These are phyloP conservation scores for Sarcophaga rosellei DNA, from an alignment of 2,888 invertebrate genomes.

Conservation along the genomic window DNA sequence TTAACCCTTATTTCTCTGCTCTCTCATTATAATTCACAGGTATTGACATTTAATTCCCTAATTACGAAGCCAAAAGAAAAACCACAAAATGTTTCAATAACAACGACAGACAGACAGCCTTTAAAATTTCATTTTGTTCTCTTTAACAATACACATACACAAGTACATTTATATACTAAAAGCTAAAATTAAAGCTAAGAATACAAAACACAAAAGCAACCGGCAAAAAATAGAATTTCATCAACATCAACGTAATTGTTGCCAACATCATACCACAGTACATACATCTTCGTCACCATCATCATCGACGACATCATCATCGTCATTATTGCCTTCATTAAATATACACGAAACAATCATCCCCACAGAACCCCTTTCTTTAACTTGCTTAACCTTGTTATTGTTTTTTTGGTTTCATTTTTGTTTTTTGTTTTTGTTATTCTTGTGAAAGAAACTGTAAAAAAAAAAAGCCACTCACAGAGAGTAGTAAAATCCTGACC, in stretches of 20 bases:
- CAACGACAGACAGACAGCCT: neutral
- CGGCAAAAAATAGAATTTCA: neutral
- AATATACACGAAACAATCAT: neutral
- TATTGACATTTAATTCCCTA: neutral
- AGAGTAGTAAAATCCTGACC: slow-evolving; percentile 59
- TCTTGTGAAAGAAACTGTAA: slow-evolving; percentile 47
- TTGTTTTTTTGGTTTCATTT: slow-evolving; percentile 6
- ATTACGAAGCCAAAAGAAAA: neutral
- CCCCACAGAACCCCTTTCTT: slow-evolving; percentile 58
- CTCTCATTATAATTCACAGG: neutral
- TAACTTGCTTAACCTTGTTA: slow-evolving; percentile 19
- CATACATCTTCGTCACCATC: slow-evolving; percentile 1
- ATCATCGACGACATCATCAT: slow-evolving; percentile 25
- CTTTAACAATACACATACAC: neutral
- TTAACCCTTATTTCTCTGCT: neutral
- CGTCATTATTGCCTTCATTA: slow-evolving; percentile 35
- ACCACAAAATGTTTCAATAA: neutral
- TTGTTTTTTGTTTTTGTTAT: neutral
- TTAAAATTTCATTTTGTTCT: neutral
- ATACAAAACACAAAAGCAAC: neutral
- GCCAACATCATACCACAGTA: neutral
- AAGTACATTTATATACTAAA: neutral
- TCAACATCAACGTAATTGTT: neutral
- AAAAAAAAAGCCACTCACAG: slow-evolving; percentile 46
- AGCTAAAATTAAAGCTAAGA: neutral